Evolutionary conservation across 2,797 vertebrate species (phyloP).

Genomic region (Arremon aurantiirostris): DNA sequence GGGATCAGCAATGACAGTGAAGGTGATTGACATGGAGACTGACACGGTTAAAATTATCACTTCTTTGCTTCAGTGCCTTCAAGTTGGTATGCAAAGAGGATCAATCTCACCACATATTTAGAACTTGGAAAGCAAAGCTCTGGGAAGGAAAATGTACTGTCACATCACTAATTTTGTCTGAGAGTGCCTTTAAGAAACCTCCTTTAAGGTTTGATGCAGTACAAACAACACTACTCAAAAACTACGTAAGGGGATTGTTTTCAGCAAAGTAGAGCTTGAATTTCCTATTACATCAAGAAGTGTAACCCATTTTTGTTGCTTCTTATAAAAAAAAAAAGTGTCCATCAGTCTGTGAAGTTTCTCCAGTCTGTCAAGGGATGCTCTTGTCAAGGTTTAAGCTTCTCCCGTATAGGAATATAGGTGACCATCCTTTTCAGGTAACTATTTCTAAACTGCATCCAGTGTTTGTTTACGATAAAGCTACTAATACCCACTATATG

Average conservation of each 20-base stretch:
- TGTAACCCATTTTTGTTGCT: not conserved
- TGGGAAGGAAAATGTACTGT: not conserved
- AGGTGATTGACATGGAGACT: not conserved
- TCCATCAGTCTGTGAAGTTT: not conserved
- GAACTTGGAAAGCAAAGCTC: not conserved
- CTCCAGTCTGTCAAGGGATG: not conserved
- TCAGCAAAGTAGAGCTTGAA: not conserved
- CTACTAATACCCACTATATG: not conserved
- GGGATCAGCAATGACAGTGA: not conserved
- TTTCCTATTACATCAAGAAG: fast-evolving
- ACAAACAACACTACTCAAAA: not conserved
- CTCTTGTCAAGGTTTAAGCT: not conserved
- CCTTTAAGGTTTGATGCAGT: not conserved
- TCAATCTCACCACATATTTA: not conserved
- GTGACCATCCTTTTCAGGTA: not conserved
- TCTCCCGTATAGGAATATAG: not conserved
- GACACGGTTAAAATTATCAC: not conserved
- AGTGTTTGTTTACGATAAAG: not conserved
- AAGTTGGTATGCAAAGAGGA: not conserved
- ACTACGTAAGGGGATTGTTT: not conserved
- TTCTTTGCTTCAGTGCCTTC: not conserved
- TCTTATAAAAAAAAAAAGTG: not conserved
- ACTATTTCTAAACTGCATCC: not conserved
- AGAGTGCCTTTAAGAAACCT: not conserved
- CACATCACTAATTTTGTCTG: not conserved